phyloP scores from a whole-genome alignment of 1,140 invertebrate genomes.

The Drosophila insularis region DNA sequence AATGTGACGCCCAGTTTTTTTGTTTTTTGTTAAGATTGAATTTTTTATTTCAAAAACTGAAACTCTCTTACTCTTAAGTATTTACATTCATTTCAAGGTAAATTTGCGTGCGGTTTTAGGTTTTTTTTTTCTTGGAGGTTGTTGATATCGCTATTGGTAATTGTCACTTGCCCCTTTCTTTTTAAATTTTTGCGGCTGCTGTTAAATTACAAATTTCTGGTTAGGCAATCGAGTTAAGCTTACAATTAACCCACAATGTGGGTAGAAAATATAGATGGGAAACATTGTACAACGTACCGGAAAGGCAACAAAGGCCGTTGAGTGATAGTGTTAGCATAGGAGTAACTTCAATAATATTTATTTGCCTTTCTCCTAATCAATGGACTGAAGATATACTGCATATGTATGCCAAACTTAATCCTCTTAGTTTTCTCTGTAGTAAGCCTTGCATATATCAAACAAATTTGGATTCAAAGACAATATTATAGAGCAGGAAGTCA shows the following conservation, averaged over 20 bases:
- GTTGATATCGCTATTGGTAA: conserved; percentile 16
- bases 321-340: not conserved
- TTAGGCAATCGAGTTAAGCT: conserved; percentile 20
- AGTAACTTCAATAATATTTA: not conserved
- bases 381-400: no score
- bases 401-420: no score
- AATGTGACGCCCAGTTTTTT: conserved; percentile 15
- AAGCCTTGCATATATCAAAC: no score
- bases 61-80: conserved; percentile 28
- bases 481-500: no score
- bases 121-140: conserved; percentile 33
- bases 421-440: no score
- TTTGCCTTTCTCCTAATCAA: no score
- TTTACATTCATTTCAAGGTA: conserved; percentile 56
- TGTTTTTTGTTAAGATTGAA: conserved; percentile 2
- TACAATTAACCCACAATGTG: conserved; percentile 4
- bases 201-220: conserved; percentile 25
- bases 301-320: not conserved
- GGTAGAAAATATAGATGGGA: not conserved
- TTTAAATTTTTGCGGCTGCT: conserved; percentile 31
- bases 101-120: conserved; percentile 34
- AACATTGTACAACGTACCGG: not conserved
- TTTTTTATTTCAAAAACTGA: conserved; percentile 25
- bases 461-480: no score
- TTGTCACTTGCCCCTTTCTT: conserved; percentile 37